Evolutionary conservation across 1,140 invertebrate species (phyloP), one percentile per base, ranked within the genome.

Genomic region (Eupristina koningsbergeri): DNA sequence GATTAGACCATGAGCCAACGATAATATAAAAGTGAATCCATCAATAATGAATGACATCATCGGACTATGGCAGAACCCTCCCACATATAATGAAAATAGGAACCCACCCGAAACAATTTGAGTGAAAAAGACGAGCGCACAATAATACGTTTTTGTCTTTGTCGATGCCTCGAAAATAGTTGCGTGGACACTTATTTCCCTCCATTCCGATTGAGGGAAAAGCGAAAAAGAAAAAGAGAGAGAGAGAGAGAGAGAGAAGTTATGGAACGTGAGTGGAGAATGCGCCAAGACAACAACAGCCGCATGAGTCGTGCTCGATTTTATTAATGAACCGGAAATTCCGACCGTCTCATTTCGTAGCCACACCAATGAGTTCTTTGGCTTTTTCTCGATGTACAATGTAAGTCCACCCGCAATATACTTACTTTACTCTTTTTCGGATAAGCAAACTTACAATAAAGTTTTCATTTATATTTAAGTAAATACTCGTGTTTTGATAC

Each of bases 71-170:
- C 26, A 58, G 22, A 13, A 58, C 17, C 41, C 69, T 61, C 50
- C 80, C 80, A 74, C 80, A 50, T 82, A 39, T 29, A 64, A 74
- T 74, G 73, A 77, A 77, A 83, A 82, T 82, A 75, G 71, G 31
- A 31, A 58, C 7, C 39, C 36, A 31, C 67, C 17, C 19, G 50
- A 34, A 75, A 75, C 73, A 81, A 81, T 39, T 39, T n/a, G 15
- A 39, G n/a, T 63, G 77, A 41, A 71, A 41, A 13, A 50, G 22
- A 58, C 53, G 53, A 58, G 53, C 45, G 53, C 58, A 8, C 9
- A n/a, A 8, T 6, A 29, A 71, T 50, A 36, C 63, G 31, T 79
- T 79, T 67, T 39, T 67, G 39, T 17, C 31, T 31, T 6, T 71
- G 64, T 71, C 63, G 26, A 80, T 36, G 45, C 39, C 1, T 29